phyloP scores from a whole-genome alignment of 2,113 vertebrate species.

The Mormyrus lacerda region DNA sequence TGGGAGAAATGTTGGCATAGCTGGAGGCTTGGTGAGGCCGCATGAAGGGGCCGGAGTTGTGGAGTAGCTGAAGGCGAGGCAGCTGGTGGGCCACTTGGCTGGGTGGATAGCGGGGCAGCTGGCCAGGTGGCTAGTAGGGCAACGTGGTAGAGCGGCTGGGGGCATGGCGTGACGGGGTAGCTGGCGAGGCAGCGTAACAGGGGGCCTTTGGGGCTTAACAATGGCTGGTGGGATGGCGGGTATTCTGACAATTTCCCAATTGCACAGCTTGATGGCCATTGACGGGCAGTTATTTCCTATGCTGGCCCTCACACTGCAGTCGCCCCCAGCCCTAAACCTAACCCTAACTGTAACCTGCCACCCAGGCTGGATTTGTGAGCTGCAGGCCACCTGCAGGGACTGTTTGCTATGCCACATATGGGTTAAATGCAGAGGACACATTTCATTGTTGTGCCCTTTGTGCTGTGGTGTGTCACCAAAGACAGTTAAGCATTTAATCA shows the following conservation, averaged over 20 bases:
- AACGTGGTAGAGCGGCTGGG: too few relatives aligned
- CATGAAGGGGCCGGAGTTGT: too few relatives aligned
- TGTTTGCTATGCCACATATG: not conserved
- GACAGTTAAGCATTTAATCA: not conserved
- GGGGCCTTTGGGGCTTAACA: not conserved
- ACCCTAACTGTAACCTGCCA: not conserved
- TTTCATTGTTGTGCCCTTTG: not conserved
- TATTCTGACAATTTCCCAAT: not conserved
- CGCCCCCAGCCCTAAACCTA: not conserved
- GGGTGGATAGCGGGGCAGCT: too few relatives aligned
- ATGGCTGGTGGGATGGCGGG: not conserved
- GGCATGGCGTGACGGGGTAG: not conserved
- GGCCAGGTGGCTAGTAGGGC: too few relatives aligned
- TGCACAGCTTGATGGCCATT: constrained; percentile 23
- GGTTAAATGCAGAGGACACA: not conserved
- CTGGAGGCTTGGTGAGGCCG: too few relatives aligned
- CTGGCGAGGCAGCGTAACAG: not conserved
- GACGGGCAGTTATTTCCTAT: constrained; percentile 18
- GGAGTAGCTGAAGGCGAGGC: too few relatives aligned
- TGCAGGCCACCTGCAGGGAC: not conserved
- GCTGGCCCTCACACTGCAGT: not conserved
- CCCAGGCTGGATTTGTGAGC: constrained; percentile 14
- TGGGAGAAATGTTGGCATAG: not conserved
- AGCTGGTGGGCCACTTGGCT: too few relatives aligned
- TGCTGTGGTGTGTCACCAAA: not conserved